Base-by-base conservation (phyloP, 2,113 vertebrate species). In the Paraplagusia blochii region DNA sequence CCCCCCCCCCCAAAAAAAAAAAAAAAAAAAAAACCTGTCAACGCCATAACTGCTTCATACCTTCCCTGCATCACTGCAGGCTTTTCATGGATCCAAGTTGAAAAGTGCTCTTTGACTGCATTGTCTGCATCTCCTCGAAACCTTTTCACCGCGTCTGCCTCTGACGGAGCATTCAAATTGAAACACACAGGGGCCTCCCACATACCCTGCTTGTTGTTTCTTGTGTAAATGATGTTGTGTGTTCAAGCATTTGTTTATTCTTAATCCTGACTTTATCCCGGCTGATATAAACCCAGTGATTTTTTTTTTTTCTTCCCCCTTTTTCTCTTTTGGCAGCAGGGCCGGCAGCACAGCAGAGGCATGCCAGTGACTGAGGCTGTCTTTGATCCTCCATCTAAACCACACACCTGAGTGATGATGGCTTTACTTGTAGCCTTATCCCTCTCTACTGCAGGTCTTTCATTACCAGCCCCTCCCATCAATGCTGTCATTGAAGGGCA, bases 381-480 rank as follows among this genome's bases (percentile, higher is more conserved):
- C 81, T 88, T 88, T 88, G 84, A 86, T 86, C 79, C 77, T 66
- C 51, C 80, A 58, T 83, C 84, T 79, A 79, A 79, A 74, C 82
- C 81, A 58, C 84, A 82, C 86, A 88, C 86, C 86, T 86, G 84
- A 86, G 84, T 85, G 86, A 85, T 88, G 86, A 88, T 86, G 84
- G 82, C 77, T 78, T 69, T 61, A 76, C 86, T 84, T 84, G 84
- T 88, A 85, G 82, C 62, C 7, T 86, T 84, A 88, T 85, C 84
- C 84, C 72, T 69, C 69, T 66, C 67, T 72, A 74, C 82, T 79
- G 71, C 75, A 52, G 69, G 58, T 70, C 82, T 86, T 84, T 88
- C 86, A 86, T 86, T 88, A 85, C 52, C 40, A n/a, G 71, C 59
- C 82, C 67, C 72, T 75, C 69, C 75, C 57, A 79, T 79, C 77